Conservation (phyloP, 2,113 vertebrate species). For the Prochilodus magdalenae region DNA sequence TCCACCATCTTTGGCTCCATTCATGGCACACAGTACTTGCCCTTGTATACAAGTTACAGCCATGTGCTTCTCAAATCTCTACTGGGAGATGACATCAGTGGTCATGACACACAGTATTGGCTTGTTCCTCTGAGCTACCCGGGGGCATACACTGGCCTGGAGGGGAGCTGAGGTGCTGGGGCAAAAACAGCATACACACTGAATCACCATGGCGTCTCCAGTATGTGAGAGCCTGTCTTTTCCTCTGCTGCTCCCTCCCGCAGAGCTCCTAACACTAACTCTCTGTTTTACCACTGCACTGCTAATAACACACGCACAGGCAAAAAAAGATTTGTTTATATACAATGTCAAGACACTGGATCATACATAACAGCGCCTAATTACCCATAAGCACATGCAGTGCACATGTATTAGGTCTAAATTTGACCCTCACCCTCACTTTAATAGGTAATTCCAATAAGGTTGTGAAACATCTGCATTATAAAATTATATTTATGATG, state of each 20-base stretch:
- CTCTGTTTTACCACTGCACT: conserved; percentile 21
- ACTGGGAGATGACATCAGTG: conserved; percentile 60
- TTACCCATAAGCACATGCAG: no score
- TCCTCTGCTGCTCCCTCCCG: background rate
- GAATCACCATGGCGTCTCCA: background rate
- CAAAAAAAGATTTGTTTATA: no score
- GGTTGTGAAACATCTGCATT: no score
- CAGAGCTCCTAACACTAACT: conserved; percentile 18
- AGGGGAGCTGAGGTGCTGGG: background rate
- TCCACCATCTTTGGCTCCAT: conserved; percentile 43
- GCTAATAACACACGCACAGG: conserved; percentile 23
- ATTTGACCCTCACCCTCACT: no score
- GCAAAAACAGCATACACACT: conserved; percentile 7
- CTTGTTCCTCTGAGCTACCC: conserved; percentile 29
- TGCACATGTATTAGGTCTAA: no score
- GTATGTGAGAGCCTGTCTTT: background rate
- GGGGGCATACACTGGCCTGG: conserved; percentile 14
- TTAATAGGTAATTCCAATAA: no score
- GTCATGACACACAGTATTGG: conserved; percentile 49
- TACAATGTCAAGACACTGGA: no score
- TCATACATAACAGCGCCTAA: no score
- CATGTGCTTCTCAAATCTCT: conserved; percentile 55
- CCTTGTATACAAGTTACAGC: conserved; percentile 49
- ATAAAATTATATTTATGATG: no score
- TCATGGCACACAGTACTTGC: conserved; percentile 40